Evolutionary conservation across 2,113 vertebrate species (phyloP).

Genomic region (Beaufortia kweichowensis): DNA sequence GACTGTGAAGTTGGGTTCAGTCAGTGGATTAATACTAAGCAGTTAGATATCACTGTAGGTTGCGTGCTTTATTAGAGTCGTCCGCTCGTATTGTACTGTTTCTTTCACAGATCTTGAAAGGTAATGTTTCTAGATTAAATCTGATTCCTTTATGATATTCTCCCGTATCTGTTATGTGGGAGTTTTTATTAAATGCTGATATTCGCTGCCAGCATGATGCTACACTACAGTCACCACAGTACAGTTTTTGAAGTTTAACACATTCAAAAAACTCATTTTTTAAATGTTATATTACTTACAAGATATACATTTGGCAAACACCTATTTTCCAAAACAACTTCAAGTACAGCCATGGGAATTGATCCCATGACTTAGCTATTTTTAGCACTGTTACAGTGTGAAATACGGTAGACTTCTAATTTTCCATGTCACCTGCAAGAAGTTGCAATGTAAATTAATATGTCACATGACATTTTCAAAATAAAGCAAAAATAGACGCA

Average conservation of each 20-base stretch:
- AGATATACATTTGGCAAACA: too few relatives aligned
- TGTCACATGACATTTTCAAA: too few relatives aligned
- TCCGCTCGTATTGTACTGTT: conserved; percentile 24
- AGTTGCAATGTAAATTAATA: too few relatives aligned
- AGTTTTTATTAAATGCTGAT: conserved; percentile 60
- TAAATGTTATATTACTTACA: not conserved
- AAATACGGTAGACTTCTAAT: too few relatives aligned
- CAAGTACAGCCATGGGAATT: not conserved
- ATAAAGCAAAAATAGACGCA: too few relatives aligned
- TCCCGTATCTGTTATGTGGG: conserved; percentile 49
- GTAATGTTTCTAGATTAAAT: conserved; percentile 29
- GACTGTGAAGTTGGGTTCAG: not conserved
- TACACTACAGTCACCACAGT: conserved; percentile 1
- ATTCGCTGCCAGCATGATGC: conserved; percentile 35
- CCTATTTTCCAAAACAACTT: not conserved
- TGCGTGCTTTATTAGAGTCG: conserved; percentile 18
- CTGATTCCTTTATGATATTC: conserved; percentile 28
- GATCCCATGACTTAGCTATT: too few relatives aligned
- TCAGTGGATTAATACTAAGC: not conserved
- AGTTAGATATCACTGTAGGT: not conserved
- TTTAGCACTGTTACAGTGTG: not conserved
- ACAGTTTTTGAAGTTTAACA: conserved; percentile 63
- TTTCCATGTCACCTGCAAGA: too few relatives aligned
- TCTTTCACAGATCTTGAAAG: conserved; percentile 27
- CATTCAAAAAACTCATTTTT: conserved; percentile 59